Base-by-base conservation (phyloP, 1,140 invertebrate genomes). In the Drusus annulatus region DNA sequence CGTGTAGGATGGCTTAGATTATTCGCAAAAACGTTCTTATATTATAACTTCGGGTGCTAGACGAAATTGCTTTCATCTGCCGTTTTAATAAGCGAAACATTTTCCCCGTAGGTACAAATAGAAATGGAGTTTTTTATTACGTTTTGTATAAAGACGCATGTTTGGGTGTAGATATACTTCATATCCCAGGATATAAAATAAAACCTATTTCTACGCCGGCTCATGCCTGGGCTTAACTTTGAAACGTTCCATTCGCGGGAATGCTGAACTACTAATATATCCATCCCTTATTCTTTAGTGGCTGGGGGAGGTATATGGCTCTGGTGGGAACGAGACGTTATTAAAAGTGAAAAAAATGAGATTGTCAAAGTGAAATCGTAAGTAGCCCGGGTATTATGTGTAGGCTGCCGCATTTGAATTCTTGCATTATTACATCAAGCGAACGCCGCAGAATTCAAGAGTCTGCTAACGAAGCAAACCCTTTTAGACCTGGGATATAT, bases 101-200 rank as follows among this genome's bases (percentile, higher is more conserved):
- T 50, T 75, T 63, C 75, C 8, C 15, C 62, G n/a, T 23, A 50
- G 45, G 56, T 60, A 31, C 52, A 60, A 78, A 60, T 71, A 71
- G n/a, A 78, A 78, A 63, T 78, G 77, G 65, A 78, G 73, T 65
- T 78, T 78, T 45, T 78, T 78, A 78, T 78, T 69, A 78, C 62
- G 45, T 78, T 78, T 78, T 10, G 51, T 69, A 69, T 78, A 69
- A 78, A 78, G 52, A 78, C 31, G 56, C 58, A n/a, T 76, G 73
- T 62, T n/a, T 60, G 23, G 19, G 50, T 78, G 63, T 78, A 76
- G 15, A 36, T 28, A 78, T 51, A 78, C 25, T 78, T 78, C 62
- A 28, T 78, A 78, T 78, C 51, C 23, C n/a, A 56, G 51, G 45
- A 78, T 69, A 78, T 68, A 69, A 16, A 19, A 69, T 36, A 77